These are phyloP conservation scores for Tetramorium bicarinatum DNA, from an alignment of 2,888 invertebrate species.

Conservation along the genomic window DNA sequence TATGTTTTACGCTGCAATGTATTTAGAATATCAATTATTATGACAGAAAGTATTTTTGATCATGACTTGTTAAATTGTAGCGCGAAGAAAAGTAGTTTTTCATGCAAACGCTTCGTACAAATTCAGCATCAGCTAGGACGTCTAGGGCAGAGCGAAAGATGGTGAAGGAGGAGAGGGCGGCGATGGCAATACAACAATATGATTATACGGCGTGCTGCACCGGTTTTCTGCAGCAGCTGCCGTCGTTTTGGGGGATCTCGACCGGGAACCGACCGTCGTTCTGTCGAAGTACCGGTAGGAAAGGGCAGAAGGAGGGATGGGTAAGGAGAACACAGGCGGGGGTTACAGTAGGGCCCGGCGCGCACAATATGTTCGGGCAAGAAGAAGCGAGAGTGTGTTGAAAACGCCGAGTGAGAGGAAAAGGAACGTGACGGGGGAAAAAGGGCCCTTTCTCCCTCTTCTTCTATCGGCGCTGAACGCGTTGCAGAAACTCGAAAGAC, in stretches of 20 bases:
- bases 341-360: constrained; percentile 60
- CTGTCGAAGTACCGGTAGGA: constrained; percentile 62
- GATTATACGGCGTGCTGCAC: constrained; percentile 82
- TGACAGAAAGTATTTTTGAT: neutral
- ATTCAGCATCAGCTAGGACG: constrained; percentile 40
- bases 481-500: constrained; percentile 73
- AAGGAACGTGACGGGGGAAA: constrained; percentile 36
- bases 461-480: constrained; percentile 53
- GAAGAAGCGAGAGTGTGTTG: constrained; percentile 48
- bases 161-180: constrained; percentile 67
- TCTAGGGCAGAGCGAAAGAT: constrained; percentile 63
- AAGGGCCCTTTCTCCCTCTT: constrained; percentile 53
- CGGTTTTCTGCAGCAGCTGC: constrained; percentile 83
- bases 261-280: constrained; percentile 71
- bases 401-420: constrained; percentile 38
- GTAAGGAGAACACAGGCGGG: constrained; percentile 63
- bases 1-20: neutral
- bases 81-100: constrained; percentile 56
- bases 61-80: neutral
- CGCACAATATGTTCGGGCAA: constrained; percentile 59
- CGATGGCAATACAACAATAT: constrained; percentile 80
- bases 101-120: constrained; percentile 52
- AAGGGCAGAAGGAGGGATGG: constrained; percentile 57
- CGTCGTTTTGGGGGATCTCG: constrained; percentile 78
- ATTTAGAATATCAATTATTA: neutral